A percentile compares a stretch with the other conserved stretches of the same genome.
Conservation (phyloP, 2,113 vertebrate species). For the Perognathus longimembris region DNA sequence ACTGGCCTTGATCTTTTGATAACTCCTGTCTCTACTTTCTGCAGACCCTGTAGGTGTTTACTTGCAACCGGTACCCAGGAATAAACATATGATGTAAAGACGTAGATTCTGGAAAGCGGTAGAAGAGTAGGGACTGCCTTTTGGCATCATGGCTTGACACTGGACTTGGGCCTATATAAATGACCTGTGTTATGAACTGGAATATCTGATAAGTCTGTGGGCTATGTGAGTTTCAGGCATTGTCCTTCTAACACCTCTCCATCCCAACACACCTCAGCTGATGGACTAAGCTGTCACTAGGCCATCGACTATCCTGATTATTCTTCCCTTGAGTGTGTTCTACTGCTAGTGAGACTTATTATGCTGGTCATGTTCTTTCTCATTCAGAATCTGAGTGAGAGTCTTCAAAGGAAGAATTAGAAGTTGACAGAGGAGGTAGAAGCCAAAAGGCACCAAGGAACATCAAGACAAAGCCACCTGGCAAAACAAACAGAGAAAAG, state of each 20-base stretch:
- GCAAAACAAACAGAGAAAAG: neutral
- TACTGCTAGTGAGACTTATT: neutral
- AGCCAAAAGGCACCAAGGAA: neutral
- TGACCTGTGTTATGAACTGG: neutral
- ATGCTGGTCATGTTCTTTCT: neutral
- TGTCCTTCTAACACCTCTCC: neutral
- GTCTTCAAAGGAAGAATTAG: neutral
- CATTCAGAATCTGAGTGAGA: neutral
- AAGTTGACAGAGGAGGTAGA: neutral
- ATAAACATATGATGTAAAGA: neutral
- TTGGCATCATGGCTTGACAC: neutral
- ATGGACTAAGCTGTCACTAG: neutral
- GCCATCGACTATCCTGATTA: neutral
- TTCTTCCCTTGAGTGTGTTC: neutral
- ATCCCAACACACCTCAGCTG: too few species aligned
- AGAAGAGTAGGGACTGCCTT: neutral
- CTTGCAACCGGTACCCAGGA: neutral
- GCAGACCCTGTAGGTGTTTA: too few species aligned
- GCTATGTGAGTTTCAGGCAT: neutral
- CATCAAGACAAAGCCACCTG: neutral
- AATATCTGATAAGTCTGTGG: neutral
- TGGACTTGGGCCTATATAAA: neutral
- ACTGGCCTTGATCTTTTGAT: too few species aligned
- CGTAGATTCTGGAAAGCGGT: neutral
- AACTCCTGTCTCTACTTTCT: too few species aligned